Percentiles rank a stretch among this genome's conserved stretches.
phyloP scores from a whole-genome alignment of 2,797 vertebrate species.

The Lophius americanus region DNA sequence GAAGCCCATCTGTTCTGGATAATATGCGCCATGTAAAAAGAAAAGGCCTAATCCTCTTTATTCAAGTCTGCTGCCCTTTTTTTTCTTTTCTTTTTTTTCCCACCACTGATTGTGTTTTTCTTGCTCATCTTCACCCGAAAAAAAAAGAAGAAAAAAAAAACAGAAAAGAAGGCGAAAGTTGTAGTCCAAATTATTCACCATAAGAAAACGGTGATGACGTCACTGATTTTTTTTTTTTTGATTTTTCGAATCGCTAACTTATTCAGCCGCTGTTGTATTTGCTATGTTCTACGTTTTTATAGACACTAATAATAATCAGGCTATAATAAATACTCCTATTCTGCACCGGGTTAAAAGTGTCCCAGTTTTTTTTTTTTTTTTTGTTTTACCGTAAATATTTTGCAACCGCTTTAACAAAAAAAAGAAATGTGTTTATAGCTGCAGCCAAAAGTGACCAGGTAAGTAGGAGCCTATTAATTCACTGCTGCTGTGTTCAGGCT shows the following conservation, averaged over 20 bases:
- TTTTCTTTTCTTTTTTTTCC: conserved; percentile 31
- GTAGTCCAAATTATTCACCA: not conserved
- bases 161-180: conserved; percentile 10
- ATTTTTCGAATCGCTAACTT: too few relatives aligned
- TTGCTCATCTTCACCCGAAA: conserved; percentile 40
- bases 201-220: not conserved
- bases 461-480: conserved; percentile 65
- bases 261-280: too few relatives aligned
- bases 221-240: too few relatives aligned
- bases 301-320: too few relatives aligned
- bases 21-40: conserved; percentile 85
- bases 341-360: too few relatives aligned
- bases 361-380: too few relatives aligned
- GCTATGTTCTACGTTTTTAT: too few relatives aligned
- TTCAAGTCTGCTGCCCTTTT: conserved; percentile 80
- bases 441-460: conserved; percentile 36
- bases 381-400: too few relatives aligned
- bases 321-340: too few relatives aligned
- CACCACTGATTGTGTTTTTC: conserved; percentile 59
- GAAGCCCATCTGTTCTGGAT: conserved; percentile 88
- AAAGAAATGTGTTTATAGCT: not conserved
- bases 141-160: too few relatives aligned
- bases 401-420: too few relatives aligned
- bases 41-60: conserved; percentile 85
- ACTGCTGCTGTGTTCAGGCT: conserved; percentile 61